Evolutionary conservation across 2,888 invertebrate species (phyloP), one percentile per base, ranked within the genome.

Genomic region (Tuta absoluta): DNA sequence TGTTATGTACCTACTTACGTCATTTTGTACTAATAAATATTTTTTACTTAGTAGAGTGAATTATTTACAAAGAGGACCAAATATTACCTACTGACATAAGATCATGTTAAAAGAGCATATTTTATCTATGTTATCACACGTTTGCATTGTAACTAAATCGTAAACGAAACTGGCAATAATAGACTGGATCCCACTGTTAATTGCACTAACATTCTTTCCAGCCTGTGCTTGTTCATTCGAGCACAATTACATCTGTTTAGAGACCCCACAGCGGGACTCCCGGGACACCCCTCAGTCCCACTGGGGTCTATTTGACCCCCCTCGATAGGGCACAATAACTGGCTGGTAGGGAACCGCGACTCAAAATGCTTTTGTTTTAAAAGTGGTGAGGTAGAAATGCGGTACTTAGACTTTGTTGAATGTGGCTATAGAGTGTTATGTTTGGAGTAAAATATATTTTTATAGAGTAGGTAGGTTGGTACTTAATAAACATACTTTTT

Each of bases 161-260:
- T 63, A 59, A 66, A 64, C 53, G 66, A 53, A 66, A 41, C 23
- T 7, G 19, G 56, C 69, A 67, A 70, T 71, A 75, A 76, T 75
- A 67, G 72, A 69, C 71, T 69, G 72, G 71, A 72, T 76, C 73
- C 76, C 71, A 73, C 49, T 74, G 76, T 82, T 83, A 80, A 85
- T 82, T 81, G 78, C 72, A 69, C 64, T 71, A 71, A 78, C 79
- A 80, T 83, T 81, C 79, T 79, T 81, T 82, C 77, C 81, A 79
- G 75, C 75, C 75, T 75, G 70, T 73, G 69, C 71, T 67, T 70
- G 72, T 71, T 69, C 71, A 75, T 87, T 80, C 84, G 79, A 87
- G 84, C 84, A 84, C 89, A 90, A 90, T 91, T 90, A 89, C 84
- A 85, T 79, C 78, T 72, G 72, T 71, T 71, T 75, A 75, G 74